Evolutionary conservation across 2,113 vertebrate species (phyloP).

Genomic region (Scolopax mira): DNA sequence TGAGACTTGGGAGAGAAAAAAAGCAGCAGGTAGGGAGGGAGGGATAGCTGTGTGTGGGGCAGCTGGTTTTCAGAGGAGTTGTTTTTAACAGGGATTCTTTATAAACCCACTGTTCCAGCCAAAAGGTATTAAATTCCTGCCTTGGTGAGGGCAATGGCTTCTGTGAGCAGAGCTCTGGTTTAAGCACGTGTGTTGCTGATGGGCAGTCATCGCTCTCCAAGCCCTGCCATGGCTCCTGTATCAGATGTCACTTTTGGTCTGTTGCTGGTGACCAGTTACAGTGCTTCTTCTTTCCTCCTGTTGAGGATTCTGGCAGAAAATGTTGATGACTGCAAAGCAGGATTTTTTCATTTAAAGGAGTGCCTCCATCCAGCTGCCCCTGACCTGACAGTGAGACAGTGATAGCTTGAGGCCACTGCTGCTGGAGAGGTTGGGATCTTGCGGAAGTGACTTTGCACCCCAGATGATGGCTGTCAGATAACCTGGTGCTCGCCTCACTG

Average conservation of each 20-base stretch:
- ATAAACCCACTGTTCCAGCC: not conserved
- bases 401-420: not conserved
- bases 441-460: not conserved
- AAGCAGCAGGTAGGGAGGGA: not conserved
- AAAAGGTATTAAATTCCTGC: not conserved
- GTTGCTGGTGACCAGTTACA: not conserved
- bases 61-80: not conserved
- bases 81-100: not conserved
- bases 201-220: not conserved
- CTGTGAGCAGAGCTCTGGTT: not conserved
- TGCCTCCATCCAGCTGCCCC: not conserved
- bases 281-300: not conserved
- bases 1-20: not conserved
- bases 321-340: not conserved
- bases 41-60: not conserved
- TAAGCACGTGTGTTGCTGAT: not conserved
- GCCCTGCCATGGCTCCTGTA: not conserved
- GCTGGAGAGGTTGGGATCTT: rapidly evolving
- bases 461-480: not conserved
- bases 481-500: not conserved
- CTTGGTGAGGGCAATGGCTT: not conserved
- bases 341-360: not conserved
- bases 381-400: not conserved
- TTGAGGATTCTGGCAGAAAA: not conserved
- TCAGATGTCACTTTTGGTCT: not conserved